Percentiles rank a stretch among this genome's conserved stretches.
Conservation (phyloP, 1,140 invertebrate species). For the Neodiprion lecontei region DNA sequence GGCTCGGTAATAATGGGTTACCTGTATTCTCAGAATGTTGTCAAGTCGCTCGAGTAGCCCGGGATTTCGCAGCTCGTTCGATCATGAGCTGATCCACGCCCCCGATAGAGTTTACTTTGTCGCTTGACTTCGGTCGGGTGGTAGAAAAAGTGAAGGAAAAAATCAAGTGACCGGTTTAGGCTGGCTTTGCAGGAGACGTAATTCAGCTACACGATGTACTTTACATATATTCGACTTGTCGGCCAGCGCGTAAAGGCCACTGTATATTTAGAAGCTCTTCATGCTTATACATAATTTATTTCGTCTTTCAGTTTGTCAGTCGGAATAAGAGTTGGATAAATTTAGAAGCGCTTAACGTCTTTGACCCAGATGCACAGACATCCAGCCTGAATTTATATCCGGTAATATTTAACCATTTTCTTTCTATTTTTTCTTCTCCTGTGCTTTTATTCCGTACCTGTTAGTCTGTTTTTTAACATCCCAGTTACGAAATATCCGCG, state of each 20-base stretch:
- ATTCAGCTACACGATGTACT: background rate
- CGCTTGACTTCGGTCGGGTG: background rate
- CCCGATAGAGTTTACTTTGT: too few species aligned
- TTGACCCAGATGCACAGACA: conserved; percentile 1
- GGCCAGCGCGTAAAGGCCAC: background rate
- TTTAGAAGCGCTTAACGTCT: conserved; percentile 5
- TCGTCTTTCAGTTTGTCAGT: conserved; percentile 1
- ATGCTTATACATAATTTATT: conserved; percentile 2
- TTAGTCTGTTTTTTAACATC: background rate
- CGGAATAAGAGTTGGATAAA: conserved; percentile 5
- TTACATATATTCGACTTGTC: background rate
- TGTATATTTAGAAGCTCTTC: background rate
- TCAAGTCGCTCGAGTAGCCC: background rate
- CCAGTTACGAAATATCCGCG: background rate
- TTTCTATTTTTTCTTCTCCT: background rate
- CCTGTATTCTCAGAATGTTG: background rate
- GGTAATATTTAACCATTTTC: conserved; percentile 3
- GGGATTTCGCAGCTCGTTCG: background rate
- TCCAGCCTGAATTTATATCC: conserved; percentile 1
- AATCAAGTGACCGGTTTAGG: background rate
- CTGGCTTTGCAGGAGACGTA: conserved; percentile 1
- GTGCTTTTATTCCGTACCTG: too few species aligned
- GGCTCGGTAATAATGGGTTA: background rate
- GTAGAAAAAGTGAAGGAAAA: background rate
- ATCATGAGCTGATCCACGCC: background rate